Evolutionary conservation across 37 sponge, comb jelly and placozoan genomes (phyloP), one percentile per base, ranked within the genome.

Genomic region (Lycopodina hypogea): DNA sequence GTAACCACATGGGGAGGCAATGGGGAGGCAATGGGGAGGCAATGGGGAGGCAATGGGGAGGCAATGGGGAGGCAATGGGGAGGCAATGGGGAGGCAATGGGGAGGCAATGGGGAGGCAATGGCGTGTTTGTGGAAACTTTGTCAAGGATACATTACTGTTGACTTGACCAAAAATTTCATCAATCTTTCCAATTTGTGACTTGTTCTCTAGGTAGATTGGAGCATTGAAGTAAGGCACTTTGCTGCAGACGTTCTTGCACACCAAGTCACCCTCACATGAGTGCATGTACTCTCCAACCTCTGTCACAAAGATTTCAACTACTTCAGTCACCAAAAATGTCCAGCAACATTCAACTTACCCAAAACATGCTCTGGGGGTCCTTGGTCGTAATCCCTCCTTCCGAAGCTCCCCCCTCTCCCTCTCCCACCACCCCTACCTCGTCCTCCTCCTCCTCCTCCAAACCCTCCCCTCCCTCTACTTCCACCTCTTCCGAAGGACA

Each of bases 121-220:
- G n/a, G n/a, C n/a, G n/a, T n/a, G n/a, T n/a, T n/a, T n/a, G n/a
- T n/a, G n/a, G n/a, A n/a, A n/a, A n/a, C n/a, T n/a, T 60, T 60
- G 61, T 60, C 61, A 60, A 74, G 90, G 90, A 95, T 93, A 96
- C 95, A 78, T 81, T 88, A 42, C 88, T 87, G 14, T 86, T 88
- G 64, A 98, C 93, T 12, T 93, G 94, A 38, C 99, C 99, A 78
- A 98, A 98, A 60, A 98, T 95, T 21, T 98, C 99, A 60, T 98
- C 99, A 23, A 98, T 87, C 69, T 98, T 98, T 60, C 99, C 99
- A 82, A 98, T 86, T 57, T 96, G 99, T 23, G 92, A 82, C 78
- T 98, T 98, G 79, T 95, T 98, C 81, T 98, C 99, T 41, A 98
- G 83, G 72, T 93, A 98, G 39, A 98, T 67, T 0, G 99, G 99